phyloP scores from a whole-genome alignment of 2,113 vertebrate genomes.

The Pomatostomus ruficeps region DNA sequence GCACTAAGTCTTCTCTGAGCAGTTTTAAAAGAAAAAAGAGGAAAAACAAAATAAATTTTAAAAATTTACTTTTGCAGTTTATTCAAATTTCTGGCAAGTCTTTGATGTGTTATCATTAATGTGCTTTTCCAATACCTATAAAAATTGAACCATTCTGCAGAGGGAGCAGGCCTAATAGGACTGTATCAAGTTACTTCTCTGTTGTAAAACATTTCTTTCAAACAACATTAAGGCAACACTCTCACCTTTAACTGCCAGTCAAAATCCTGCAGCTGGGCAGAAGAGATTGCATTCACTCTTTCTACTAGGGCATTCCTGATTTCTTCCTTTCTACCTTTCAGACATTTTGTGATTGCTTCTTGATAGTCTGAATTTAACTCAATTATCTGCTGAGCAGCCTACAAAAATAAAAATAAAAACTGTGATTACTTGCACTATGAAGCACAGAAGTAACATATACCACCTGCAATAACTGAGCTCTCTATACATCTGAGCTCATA shows the following conservation, averaged over 20 bases:
- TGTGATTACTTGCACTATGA: neutral
- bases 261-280: constrained; percentile 87
- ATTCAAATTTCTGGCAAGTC: neutral
- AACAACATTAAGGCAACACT: neutral
- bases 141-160: neutral
- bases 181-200: neutral
- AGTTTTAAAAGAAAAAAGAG: neutral
- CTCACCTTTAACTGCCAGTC: constrained; percentile 96
- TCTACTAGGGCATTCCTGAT: constrained; percentile 79
- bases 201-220: neutral
- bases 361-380: constrained; percentile 70
- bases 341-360: constrained; percentile 75
- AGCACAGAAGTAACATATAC: neutral
- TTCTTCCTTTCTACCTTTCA: constrained; percentile 83
- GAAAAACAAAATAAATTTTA: neutral
- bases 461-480: neutral
- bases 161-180: neutral
- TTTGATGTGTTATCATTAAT: neutral
- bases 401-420: neutral
- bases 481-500: neutral
- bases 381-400: constrained; percentile 76
- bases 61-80: neutral
- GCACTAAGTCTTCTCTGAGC: neutral
- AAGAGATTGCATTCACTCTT: constrained; percentile 82
- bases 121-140: neutral